Base-by-base conservation (phyloP, 2,888 invertebrate species). In the Apamea crenata region DNA sequence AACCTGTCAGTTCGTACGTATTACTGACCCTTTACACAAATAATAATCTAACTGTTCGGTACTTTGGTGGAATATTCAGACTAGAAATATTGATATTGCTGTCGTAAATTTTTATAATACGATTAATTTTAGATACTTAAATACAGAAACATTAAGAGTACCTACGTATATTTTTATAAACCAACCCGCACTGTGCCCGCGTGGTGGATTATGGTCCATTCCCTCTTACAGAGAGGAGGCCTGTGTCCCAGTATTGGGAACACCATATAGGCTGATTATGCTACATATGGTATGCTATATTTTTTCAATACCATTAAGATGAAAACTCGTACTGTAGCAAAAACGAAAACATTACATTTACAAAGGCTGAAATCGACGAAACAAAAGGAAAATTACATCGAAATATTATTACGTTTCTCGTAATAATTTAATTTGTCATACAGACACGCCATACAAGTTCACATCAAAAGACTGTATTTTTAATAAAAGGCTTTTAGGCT, bases 401-500 rank as follows among this genome's bases (percentile, higher is more conserved):
- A 63, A 74, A 74, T n/a, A 70, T 63, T 10, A 25, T 50, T 10
- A 56, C 47, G 10, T 29, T 78, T 74, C n/a, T 72, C 67, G 18
- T 65, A 74, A 84, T 68, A 66, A 83, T 83, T 78, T 53, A 61
- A 87, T 84, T 74, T 32, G 7, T 75, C 72, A 87, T 50, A 32
- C 87, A 63, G 40, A 65, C 10, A 29, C 32, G 36, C 21, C 50
- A 77, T 68, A 79, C 40, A 67, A 84, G 56, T 73, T 67, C 50
- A 73, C 72, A 69, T 80, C 75, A 88, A 85, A 88, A 78, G 74
- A 44, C 74, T 65, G 66, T 72, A 68, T 79, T 75, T 80, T 77
- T 44, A 44, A 59, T 32, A 56, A 80, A 72, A 81, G 25, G 25
- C 68, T 78, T 86, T 81, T 74, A 77, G 68, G 63, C 56, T 78